phyloP scores from a whole-genome alignment of 2,888 invertebrate species.

The Minunthozetes semirufus region DNA sequence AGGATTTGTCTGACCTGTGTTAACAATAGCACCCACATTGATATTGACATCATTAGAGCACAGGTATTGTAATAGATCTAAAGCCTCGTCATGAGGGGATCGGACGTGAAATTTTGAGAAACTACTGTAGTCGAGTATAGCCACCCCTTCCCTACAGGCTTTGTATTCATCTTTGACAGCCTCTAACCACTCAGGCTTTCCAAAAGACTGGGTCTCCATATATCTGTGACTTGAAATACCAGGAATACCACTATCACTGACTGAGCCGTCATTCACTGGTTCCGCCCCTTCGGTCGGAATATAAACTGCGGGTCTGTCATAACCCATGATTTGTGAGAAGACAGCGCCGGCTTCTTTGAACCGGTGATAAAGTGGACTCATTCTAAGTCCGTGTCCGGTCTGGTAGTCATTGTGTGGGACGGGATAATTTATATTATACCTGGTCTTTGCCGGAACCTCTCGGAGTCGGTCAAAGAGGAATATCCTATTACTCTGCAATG shows the following conservation, averaged over 20 bases:
- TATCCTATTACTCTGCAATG: slow-evolving; percentile 86
- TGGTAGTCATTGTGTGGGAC: slow-evolving; percentile 61
- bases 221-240: not conserved
- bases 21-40: slow-evolving; percentile 83
- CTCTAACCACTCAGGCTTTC: slow-evolving; percentile 89
- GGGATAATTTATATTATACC: slow-evolving; percentile 30
- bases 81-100: slow-evolving; percentile 80
- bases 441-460: slow-evolving; percentile 71
- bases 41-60: slow-evolving; percentile 96
- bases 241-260: not conserved
- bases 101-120: slow-evolving; percentile 92
- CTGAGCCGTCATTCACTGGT: not conserved
- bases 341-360: slow-evolving; percentile 83
- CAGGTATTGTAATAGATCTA: slow-evolving; percentile 78
- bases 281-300: slow-evolving; percentile 6
- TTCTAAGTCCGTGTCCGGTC: slow-evolving; percentile 78
- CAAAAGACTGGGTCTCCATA: slow-evolving; percentile 67
- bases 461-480: slow-evolving; percentile 82
- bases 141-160: slow-evolving; percentile 84
- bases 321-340: slow-evolving; percentile 96
- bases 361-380: slow-evolving; percentile 90
- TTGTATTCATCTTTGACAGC: slow-evolving; percentile 79
- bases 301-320: slow-evolving; percentile 69
- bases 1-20: slow-evolving; percentile 58
- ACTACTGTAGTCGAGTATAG: slow-evolving; percentile 91